These are phyloP conservation scores for Drosophila neotestacea DNA, from an alignment of 2,888 invertebrate genomes.

Conservation along the genomic window DNA sequence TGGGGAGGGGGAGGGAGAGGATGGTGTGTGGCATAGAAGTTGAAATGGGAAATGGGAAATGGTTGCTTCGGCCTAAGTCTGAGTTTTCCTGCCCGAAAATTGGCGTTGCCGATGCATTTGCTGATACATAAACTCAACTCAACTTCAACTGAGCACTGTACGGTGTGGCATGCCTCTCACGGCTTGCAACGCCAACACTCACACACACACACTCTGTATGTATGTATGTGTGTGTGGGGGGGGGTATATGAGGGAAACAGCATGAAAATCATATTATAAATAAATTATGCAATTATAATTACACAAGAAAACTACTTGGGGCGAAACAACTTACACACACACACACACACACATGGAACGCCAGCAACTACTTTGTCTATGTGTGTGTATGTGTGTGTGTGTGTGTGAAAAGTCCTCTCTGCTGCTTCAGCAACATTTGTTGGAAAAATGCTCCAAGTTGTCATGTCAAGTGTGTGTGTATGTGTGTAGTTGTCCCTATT, in stretches of 20 bases:
- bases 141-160: constrained; percentile 3
- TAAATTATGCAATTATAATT: constrained; percentile 81
- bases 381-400: constrained; percentile 15
- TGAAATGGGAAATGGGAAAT: too few relatives aligned
- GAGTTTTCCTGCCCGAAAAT: constrained; percentile 27
- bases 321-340: constrained; percentile 66
- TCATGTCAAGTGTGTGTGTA: constrained; percentile 63
- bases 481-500: constrained; percentile 25
- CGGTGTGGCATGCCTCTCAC: not conserved
- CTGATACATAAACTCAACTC: constrained; percentile 60
- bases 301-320: constrained; percentile 82
- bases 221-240: too few relatives aligned
- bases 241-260: constrained; percentile 56
- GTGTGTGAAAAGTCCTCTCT: constrained; percentile 37
- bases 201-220: not conserved
- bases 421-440: constrained; percentile 45
- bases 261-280: constrained; percentile 81
- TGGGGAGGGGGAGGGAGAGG: not conserved
- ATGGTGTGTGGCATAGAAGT: too few relatives aligned
- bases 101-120: constrained; percentile 68
- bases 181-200: not conserved
- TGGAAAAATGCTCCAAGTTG: constrained; percentile 74
- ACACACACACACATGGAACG: constrained; percentile 20
- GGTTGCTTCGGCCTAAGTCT: not conserved
- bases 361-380: constrained; percentile 32